Percentiles rank a stretch among this genome's conserved stretches.
Conservation (phyloP, 2,888 invertebrate genomes). For the Empis livida region DNA sequence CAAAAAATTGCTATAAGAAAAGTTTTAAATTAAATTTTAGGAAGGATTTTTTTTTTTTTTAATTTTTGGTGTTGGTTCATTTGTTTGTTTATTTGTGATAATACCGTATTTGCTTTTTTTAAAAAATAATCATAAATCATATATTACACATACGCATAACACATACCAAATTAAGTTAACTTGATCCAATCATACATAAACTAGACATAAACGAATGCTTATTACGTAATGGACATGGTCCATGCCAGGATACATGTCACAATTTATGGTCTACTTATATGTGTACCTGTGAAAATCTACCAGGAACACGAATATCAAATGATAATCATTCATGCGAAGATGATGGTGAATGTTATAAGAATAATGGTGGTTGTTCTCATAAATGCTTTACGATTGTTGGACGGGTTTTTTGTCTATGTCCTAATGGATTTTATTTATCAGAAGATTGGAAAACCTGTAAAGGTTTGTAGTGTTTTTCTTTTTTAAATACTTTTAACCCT, state of each 20-base stretch:
- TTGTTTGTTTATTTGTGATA: constrained; percentile 8
- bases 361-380: constrained; percentile 40
- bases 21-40: too few species aligned
- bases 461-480: constrained; percentile 31
- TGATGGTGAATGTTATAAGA: constrained; percentile 32
- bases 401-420: constrained; percentile 41
- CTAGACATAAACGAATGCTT: constrained; percentile 48
- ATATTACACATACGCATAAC: too few species aligned
- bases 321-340: constrained; percentile 44
- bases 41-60: too few species aligned
- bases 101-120: constrained; percentile 23
- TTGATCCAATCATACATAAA: constrained; percentile 4
- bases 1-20: too few species aligned
- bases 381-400: constrained; percentile 36
- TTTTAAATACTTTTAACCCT: too few species aligned
- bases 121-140: too few species aligned
- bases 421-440: constrained; percentile 27
- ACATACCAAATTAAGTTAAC: constrained; percentile 3
- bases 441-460: constrained; percentile 36
- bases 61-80: constrained; percentile 4
- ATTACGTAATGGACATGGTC: constrained; percentile 46
- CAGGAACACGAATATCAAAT: constrained; percentile 42
- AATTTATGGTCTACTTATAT: constrained; percentile 45
- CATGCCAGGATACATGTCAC: constrained; percentile 48
- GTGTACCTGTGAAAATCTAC: constrained; percentile 43